Base-by-base conservation (phyloP, 2,797 vertebrate genomes). In the Crocidura indochinensis region DNA sequence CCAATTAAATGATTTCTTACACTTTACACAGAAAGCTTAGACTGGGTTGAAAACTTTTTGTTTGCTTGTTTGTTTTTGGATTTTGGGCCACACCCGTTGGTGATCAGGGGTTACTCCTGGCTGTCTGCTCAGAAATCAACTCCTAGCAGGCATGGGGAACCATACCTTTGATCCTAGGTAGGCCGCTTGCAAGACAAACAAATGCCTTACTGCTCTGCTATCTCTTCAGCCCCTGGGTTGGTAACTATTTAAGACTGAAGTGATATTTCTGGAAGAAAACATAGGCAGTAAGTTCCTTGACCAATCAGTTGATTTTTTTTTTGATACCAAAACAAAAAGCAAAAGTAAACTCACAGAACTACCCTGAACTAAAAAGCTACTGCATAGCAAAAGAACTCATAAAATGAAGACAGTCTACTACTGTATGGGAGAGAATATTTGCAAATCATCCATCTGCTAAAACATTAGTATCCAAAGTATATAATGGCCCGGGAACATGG, bases 381-480 rank as follows among this genome's bases (percentile, higher is more conserved):
- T 60, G 38, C 29, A 44, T 11, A 71, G 24, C 29, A 77, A 84
- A 26, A 65, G 84, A 71, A 26, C 38, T n/a, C 24, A 29, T 75
- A 71, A 84, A 84, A 72, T 78, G 53, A 51, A 53, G 12, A 64
- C 2, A 74, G 10, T n/a, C 64, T 69, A 51, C 49, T 24, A 53
- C 24, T 49, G 10, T 56, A 76, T 75, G 51, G 24, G 31, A 69
- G 38, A 29, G 74, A 82, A 68, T 60, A 27, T 17, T 71, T 68
- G 38, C 53, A 87, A 71, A 20, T 71, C 64, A 8, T 84, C 24
- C 49, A 51, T 91, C 31, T 51, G 31, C 10, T 64, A 84, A 91
- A 27, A 20, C 11, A 20, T 85, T 72, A 29, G 6, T 85, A 79
- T 53, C 19, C 1, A 27, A 64, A 84, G 62, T 65, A 62, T 64